Base-by-base conservation (phyloP, 2,797 vertebrate genomes). In the Bryconaethiops microstoma region DNA sequence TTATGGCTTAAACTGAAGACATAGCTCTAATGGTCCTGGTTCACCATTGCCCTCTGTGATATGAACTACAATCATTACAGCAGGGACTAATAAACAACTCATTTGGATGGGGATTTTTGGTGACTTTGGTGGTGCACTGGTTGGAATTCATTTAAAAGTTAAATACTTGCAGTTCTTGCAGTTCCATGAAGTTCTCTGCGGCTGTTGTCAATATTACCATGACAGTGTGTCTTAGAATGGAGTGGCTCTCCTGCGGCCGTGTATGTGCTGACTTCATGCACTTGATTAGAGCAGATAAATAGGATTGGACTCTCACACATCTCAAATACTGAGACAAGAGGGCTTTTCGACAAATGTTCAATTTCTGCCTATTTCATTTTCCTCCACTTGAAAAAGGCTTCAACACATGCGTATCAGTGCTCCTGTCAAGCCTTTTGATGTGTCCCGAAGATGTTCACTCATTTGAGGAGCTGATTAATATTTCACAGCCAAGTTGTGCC, bases 241-340 rank as follows among this genome's bases (percentile, higher is more conserved):
- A 40, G 25, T 52, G 55, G 10, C 45, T 63, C 65, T 62, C 25
- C 7, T 59, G 29, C 19, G 62, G 48, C 21, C 60, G 25, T 4
- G 6, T 63, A 62, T 55, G 35, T 35, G 4, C 25, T 45, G 48
- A 52, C 68, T 70, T 64, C 23, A 4, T 12, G 7, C 60, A 69
- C 76, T 78, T 76, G 78, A 73, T 83, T 84, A 77, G 60, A 65
- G 57, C 39, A 70, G 72, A 84, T 70, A 71, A 82, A 84, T 82
- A 13, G 55, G 65, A 74, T 77, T 76, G 72, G 59, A 16, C 75
- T 65, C 25, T 55, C 35, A 17, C 63, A 19, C 23, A 74, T 75
- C 59, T 70, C 78, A 57, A 79, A 65, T 70, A 52, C 48, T 42
- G 45, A 54, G 63, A 67, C 17, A 14, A 55, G 73, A 60, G 69